Base-by-base conservation (phyloP, 2,888 invertebrate species). In the Cylindroiulus punctatus region DNA sequence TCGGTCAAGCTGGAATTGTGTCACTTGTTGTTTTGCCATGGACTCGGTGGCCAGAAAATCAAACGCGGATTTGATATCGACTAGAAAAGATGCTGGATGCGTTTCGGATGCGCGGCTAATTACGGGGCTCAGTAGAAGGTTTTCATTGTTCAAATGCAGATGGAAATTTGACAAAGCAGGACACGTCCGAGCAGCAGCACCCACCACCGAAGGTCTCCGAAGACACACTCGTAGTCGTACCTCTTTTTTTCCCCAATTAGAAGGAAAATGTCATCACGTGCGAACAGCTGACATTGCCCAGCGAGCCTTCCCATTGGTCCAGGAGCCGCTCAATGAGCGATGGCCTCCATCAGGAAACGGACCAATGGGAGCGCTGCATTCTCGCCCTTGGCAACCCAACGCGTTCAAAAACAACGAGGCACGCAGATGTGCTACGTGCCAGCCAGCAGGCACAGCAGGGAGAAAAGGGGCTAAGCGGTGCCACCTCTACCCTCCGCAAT, bases 11-110 rank as follows among this genome's bases (percentile, higher is more conserved):
- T 52, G 65, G 26, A 65, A 65, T 10, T 65, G 65, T 65, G 65
- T 65, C 65, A 65, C 65, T 65, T 65, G 40, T 82, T 82, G 82
- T 82, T 82, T 82, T 5, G 82, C 82, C 82, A 82, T 82, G 42
- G 82, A n/a, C n/a, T n/a, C n/a, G n/a, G n/a, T n/a, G n/a, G n/a
- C n/a, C n/a, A 19, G n/a, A 52, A 52, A 52, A 52, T 8, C 5
- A 65, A 65, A 65, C 22, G 26, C 26, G 1, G n/a, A 22, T 65
- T 65, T 65, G 52, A 19, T n/a, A n/a, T 52, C 22, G 65, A 65
- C 65, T 65, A 65, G 65, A 65, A 26, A 65, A n/a, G 65, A n/a
- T 65, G 8, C 65, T 65, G n/a, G n/a, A n/a, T n/a, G n/a, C 26
- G n/a, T 26, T 26, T 26, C 65, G 26, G 65, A 19, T n/a, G 52